Evolutionary conservation across 1,140 invertebrate genomes (phyloP), one percentile per base, ranked within the genome.

Genomic region (Artemia franciscana): DNA sequence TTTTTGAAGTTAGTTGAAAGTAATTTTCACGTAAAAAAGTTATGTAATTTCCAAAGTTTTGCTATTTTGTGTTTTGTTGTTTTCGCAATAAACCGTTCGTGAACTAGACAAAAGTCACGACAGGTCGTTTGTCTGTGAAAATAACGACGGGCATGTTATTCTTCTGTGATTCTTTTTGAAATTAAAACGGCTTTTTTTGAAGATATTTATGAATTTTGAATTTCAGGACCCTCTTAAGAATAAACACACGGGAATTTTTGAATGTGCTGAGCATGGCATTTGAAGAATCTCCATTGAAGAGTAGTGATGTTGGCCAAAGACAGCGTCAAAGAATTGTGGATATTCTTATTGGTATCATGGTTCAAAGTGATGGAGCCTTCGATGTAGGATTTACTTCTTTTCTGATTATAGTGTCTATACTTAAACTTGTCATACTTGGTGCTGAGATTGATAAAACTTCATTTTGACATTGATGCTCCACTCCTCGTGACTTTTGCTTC

Each of bases 201-300:
- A n/a, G n/a, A n/a, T n/a, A n/a, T n/a, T n/a, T n/a, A n/a, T n/a
- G n/a, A n/a, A n/a, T n/a, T n/a, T n/a, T n/a, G 5, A 71, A 76
- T 67, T 68, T 78, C 56, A 77, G 86, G 65, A 82, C 85, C 5
- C 74, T 95, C 24, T 75, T 94, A 3, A 79, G 82, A 67, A 93
- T 91, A 71, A 88, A 95, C 70, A 86, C 86, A 0, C 77, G 84
- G 60, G 90, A 92, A 69, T 92, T 92, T 68, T 74, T 95, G 2
- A 92, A 95, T 73, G 90, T 91, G 3, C 77, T 92, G 24, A 80
- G 86, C 15, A 77, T 92, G 69, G 87, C 88, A 51, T 91, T 91
- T 76, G 85, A 88, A 69, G 87, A 91, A 69, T 76, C 77, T n/a
- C 12, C 21, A 51, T 85, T 88, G 71, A 86, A 86, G 68, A 77